Base-by-base conservation (phyloP, 2,888 invertebrate genomes). In the Cantharis lateralis region DNA sequence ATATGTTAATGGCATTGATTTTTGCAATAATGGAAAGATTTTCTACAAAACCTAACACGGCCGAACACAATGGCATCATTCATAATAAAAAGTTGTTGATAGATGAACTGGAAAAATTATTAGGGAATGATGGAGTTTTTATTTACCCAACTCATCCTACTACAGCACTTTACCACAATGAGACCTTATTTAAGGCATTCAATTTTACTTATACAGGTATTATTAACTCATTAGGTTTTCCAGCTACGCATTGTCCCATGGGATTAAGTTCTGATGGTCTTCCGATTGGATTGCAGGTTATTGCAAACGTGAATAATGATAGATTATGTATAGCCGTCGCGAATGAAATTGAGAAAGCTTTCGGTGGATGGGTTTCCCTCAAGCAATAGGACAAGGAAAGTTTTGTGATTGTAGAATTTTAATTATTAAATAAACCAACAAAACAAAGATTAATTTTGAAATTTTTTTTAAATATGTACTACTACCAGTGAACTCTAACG, bases 101-200 rank as follows among this genome's bases (percentile, higher is more conserved):
- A 79, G 88, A 89, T 62, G 91, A 91, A 82, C 89, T 95, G 71
- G 89, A 90, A 86, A 92, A 94, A 68, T 88, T 97, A 84, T 89
- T 98, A 26, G 95, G 95, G 10, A 93, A 95, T 24, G 92, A 98
- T 86, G 98, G 97, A 0, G 93, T 98, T 2, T 92, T 98, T 77
- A 88, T 98, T 32, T 97, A 94, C 86, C 98, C 98, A 0, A 93
- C 96, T 0, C 96, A 96, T 89, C 97, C 98, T 1, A 95, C 95
- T 11, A 91, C 95, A 13, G 98, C 98, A 0, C 96, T 95, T 0
- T 95, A 95, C 85, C 98, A 98, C 87, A 93, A 95, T 84, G 96
- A 97, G 85, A 95, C 97, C 0, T 85, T 97, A 18, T 84, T 94
- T 24, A 93, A 94, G 82, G 92, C 96, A 11, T 92, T 96, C 81